Percentiles rank a stretch among this genome's conserved stretches.
These are phyloP conservation scores for Seira ritae DNA, from an alignment of 2,888 invertebrate genomes.

Conservation along the genomic window DNA sequence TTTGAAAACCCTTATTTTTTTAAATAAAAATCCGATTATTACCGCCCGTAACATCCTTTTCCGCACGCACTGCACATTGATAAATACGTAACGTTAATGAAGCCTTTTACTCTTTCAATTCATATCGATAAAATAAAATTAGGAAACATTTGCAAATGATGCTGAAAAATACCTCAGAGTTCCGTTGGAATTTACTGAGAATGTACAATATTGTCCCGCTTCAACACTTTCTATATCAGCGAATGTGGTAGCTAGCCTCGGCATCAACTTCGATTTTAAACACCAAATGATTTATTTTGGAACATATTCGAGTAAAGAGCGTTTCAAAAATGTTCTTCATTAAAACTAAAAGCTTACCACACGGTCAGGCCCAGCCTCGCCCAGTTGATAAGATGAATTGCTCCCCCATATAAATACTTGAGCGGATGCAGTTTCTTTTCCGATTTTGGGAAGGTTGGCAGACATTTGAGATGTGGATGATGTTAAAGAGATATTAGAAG, in stretches of 20 bases:
- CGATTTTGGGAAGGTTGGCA: not conserved
- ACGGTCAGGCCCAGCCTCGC: slow-evolving; percentile 81
- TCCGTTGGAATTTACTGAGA: slow-evolving; percentile 80
- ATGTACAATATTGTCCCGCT: slow-evolving; percentile 82
- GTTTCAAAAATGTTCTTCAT: too few species aligned
- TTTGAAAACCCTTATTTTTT: too few species aligned
- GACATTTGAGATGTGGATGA: not conserved
- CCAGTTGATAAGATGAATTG: slow-evolving; percentile 81
- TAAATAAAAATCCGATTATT: too few species aligned
- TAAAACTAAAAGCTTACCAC: too few species aligned
- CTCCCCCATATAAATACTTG: slow-evolving; percentile 82
- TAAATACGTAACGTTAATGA: too few species aligned
- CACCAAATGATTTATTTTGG: too few species aligned
- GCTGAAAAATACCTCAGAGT: too few species aligned
- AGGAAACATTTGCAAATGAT: too few species aligned
- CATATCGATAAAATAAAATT: too few species aligned
- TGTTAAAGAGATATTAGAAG: not conserved
- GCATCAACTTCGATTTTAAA: too few species aligned
- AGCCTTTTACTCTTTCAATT: too few species aligned
- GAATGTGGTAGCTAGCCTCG: slow-evolving; percentile 79
- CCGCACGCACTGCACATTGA: slow-evolving; percentile 82
- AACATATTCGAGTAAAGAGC: too few species aligned
- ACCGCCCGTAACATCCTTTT: slow-evolving; percentile 80
- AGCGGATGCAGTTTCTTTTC: slow-evolving; percentile 74
- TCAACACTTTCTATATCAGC: slow-evolving; percentile 80